Conservation (phyloP, 2,888 invertebrate species). For the Pheosia tremula region DNA sequence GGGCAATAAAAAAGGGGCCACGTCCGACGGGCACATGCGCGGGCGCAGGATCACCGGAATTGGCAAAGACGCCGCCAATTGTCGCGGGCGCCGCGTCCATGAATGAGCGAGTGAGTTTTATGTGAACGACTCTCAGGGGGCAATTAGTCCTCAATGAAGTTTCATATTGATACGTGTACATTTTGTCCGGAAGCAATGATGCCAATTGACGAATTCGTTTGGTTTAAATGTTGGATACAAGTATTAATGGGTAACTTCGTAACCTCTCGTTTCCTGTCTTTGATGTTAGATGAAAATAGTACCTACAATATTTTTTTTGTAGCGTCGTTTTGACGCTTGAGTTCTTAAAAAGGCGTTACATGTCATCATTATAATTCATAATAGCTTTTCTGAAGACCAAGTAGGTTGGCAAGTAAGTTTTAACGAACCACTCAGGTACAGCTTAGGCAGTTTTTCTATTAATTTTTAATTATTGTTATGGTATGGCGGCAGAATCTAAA, state of each 20-base stretch:
- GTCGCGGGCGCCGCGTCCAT: conserved; percentile 43
- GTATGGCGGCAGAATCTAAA: too few species aligned
- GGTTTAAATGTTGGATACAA: not conserved
- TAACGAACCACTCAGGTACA: too few species aligned
- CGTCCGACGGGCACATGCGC: conserved; percentile 30
- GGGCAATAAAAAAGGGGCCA: conserved; percentile 28
- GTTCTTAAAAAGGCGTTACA: not conserved
- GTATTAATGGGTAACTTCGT: not conserved
- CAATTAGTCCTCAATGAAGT: conserved; percentile 12
- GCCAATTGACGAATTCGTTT: not conserved
- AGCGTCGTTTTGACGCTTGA: too few species aligned
- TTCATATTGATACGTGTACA: not conserved
- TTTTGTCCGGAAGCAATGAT: not conserved
- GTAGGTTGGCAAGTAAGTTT: too few species aligned
- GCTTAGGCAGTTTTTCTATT: too few species aligned
- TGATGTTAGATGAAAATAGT: not conserved
- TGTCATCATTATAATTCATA: too few species aligned
- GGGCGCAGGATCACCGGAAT: conserved; percentile 38
- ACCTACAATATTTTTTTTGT: not conserved
- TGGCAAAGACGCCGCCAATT: conserved; percentile 57
- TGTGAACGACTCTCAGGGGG: conserved; percentile 6
- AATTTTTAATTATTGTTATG: too few species aligned
- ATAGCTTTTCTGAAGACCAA: too few species aligned
- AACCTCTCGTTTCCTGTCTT: not conserved
- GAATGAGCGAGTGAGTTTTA: conserved; percentile 31